Conservation (phyloP, 2,797 vertebrate genomes). For the Allobates femoralis region DNA sequence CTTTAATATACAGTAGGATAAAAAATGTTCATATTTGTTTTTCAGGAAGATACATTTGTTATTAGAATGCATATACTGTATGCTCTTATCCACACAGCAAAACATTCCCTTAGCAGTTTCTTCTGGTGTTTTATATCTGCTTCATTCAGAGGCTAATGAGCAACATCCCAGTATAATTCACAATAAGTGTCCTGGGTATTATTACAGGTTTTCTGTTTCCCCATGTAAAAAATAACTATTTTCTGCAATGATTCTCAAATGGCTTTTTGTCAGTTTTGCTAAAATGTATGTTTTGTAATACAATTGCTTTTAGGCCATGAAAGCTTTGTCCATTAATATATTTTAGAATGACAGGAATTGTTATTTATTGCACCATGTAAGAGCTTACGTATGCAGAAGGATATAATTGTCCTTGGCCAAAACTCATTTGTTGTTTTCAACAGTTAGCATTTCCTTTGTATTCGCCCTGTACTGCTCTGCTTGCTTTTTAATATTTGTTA, state of each 20-base stretch:
- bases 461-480: constrained; percentile 9
- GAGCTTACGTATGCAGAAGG: constrained; percentile 29
- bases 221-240: constrained; percentile 25
- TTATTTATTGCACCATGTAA: constrained; percentile 38
- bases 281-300: constrained; percentile 21
- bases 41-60: neutral
- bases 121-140: neutral
- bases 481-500: neutral
- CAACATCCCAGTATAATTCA: constrained; percentile 6
- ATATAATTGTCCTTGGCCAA: constrained; percentile 8
- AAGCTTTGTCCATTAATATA: constrained; percentile 25
- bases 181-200: neutral
- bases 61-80: neutral
- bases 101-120: constrained; percentile 17
- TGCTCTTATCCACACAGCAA: constrained; percentile 4
- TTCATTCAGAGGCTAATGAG: neutral
- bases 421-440: constrained; percentile 30
- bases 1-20: neutral
- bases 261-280: constrained; percentile 1
- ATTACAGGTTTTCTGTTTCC: constrained; percentile 8
- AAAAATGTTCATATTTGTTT: neutral
- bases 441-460: constrained; percentile 25
- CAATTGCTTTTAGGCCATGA: constrained; percentile 35
- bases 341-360: constrained; percentile 36
- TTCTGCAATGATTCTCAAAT: constrained; percentile 18